Base-by-base conservation (phyloP, 2,888 invertebrate species). In the Drosophila quinaria region DNA sequence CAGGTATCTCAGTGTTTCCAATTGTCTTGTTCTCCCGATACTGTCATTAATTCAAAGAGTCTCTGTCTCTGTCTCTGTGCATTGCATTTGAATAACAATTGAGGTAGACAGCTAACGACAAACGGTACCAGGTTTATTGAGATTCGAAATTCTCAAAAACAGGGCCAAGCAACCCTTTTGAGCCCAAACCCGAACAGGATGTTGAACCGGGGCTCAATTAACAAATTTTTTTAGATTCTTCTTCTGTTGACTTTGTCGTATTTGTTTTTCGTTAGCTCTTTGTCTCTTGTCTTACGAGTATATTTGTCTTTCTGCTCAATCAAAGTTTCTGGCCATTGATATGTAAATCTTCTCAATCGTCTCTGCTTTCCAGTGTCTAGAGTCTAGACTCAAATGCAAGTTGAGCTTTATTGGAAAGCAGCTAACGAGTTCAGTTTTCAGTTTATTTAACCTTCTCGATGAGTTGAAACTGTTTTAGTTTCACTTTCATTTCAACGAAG, bases 31-130 rank as follows among this genome's bases (percentile, higher is more conserved):
- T 63, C 66, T 65, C 66, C 51, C 29, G 60, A n/a, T 52, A 50
- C 55, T 69, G 70, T 87, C 87, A 87, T 85, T 87, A 84, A 82
- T 87, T 87, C 71, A 66, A 75, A 79, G 67, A 75, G 77, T 73
- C 54, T 61, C 44, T 52, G 29, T 51, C 25, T 17, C 17, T 9
- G 22, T 33, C n/a, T 13, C n/a, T 46, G 41, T 39, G 73, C 63
- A 60, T 70, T 77, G 71, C 74, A 81, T 84, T 86, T 73, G 74
- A 86, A 84, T 84, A 62, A 80, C 81, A 80, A 74, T 76, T 81
- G 81, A 70, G 42, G 37, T 65, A 41, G 55, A 46, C 22, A 3
- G 31, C 37, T 29, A 39, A 22, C 41, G n/a, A n/a, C 33, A 31
- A 47, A 52, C 58, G 39, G 51, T 58, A 68, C 29, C 50, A 10